phyloP scores from a whole-genome alignment of 2,113 vertebrate species.

The Pithys albifrons region DNA sequence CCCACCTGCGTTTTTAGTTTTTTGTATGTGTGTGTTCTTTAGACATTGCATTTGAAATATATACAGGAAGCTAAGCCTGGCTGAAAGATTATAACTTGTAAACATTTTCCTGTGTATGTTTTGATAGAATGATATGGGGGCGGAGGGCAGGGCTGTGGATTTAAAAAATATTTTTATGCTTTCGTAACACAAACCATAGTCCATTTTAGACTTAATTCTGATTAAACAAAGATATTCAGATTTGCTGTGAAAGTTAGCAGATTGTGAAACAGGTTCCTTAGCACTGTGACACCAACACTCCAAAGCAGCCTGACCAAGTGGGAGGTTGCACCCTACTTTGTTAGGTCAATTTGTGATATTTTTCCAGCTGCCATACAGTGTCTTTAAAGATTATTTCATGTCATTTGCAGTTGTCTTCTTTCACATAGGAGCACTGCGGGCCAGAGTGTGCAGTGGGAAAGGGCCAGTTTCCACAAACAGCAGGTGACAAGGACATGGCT shows the following conservation, averaged over 20 bases:
- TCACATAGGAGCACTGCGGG: neutral
- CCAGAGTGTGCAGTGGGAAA: neutral
- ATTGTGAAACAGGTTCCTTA: neutral
- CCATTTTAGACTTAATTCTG: neutral
- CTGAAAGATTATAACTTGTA: neutral
- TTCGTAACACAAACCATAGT: neutral
- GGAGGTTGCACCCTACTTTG: neutral
- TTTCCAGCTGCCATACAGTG: neutral
- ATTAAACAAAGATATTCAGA: neutral
- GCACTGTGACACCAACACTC: neutral
- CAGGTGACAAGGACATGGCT: neutral
- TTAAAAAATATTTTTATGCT: neutral
- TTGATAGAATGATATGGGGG: conserved; percentile 5
- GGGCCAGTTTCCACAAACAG: neutral
- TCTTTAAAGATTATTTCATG: neutral
- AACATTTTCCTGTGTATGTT: conserved; percentile 1
- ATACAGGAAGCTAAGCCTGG: conserved; percentile 34
- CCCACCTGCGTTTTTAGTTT: neutral
- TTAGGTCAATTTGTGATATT: neutral
- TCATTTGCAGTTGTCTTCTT: neutral
- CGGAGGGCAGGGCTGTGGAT: neutral
- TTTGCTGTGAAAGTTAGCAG: neutral
- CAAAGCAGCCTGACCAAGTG: neutral
- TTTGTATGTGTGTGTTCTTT: conserved; percentile 2
- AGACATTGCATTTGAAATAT: neutral